These are phyloP conservation scores for Rhynchopsitta pachyrhyncha DNA, from an alignment of 2,113 vertebrate species.

Conservation along the genomic window DNA sequence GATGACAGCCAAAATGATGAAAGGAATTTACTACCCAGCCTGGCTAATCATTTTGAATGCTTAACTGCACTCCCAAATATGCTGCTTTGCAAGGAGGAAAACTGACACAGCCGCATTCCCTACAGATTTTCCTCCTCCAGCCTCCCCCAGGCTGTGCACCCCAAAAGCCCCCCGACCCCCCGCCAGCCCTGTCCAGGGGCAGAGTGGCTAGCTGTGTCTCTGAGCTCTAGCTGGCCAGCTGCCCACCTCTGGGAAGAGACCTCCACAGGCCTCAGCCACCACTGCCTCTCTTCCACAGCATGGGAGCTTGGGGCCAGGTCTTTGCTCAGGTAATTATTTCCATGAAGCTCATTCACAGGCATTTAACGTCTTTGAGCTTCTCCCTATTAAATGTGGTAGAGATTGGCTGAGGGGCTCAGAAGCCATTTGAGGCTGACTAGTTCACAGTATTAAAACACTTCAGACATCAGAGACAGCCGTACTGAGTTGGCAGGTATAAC, in stretches of 20 bases:
- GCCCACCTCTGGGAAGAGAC: neutral
- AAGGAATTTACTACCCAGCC: constrained; percentile 52
- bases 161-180: neutral
- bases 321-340: neutral
- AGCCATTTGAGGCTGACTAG: neutral
- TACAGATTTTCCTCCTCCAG: neutral
- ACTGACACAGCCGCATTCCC: neutral
- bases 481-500: neutral
- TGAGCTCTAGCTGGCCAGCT: neutral
- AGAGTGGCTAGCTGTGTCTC: neutral
- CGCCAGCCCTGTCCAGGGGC: neutral
- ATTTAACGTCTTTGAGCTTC: neutral
- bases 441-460: neutral
- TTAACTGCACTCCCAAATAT: neutral
- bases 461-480: neutral
- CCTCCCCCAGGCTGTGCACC: neutral
- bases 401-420: neutral
- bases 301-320: neutral
- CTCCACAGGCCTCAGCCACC: fast-evolving
- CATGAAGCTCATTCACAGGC: neutral
- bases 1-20: constrained; percentile 63
- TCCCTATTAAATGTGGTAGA: neutral
- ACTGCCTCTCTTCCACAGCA: neutral
- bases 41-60: constrained; percentile 44
- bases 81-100: neutral